A percentile compares a stretch with the other conserved stretches of the same genome.
Conservation (phyloP, 1,140 invertebrate species). For the Hyles euphorbiae region DNA sequence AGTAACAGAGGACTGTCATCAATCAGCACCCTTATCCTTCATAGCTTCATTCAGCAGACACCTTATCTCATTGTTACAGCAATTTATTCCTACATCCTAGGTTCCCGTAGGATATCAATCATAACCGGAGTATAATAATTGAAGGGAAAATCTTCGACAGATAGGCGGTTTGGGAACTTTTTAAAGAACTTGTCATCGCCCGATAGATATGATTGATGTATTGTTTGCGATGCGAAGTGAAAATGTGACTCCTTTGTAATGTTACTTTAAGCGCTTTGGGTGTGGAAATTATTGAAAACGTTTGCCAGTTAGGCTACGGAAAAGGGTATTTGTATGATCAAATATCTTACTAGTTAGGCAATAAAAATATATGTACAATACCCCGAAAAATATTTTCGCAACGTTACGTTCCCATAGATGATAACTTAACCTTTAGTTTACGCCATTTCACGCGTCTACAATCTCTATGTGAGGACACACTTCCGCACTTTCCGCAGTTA, state of each 20-base stretch:
- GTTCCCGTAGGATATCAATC: slow-evolving; percentile 20
- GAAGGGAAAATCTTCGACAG: slow-evolving; percentile 34
- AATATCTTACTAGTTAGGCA: no score
- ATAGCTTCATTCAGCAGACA: neutral
- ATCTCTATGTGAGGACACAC: no score
- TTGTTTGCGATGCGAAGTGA: slow-evolving; percentile 25
- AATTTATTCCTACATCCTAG: slow-evolving; percentile 16
- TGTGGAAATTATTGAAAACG: no score
- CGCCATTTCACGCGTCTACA: no score
- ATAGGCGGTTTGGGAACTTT: slow-evolving; percentile 26
- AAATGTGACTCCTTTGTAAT: slow-evolving; percentile 15
- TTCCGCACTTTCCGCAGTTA: no score
- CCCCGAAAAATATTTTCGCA: no score
- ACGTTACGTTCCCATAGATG: no score
- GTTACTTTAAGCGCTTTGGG: neutral
- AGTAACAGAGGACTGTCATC: neutral
- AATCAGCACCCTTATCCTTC: slow-evolving; percentile 5
- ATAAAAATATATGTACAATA: no score
- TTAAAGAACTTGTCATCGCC: slow-evolving; percentile 22
- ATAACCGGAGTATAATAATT: slow-evolving; percentile 28
- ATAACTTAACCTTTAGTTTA: no score
- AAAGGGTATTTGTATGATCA: no score
- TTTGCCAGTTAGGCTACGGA: no score
- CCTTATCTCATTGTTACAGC: slow-evolving; percentile 13
- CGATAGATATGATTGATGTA: slow-evolving; percentile 35